A percentile compares a stretch with the other conserved stretches of the same genome.
Evolutionary conservation across 2,797 vertebrate species (phyloP).

Genomic region (Furcifer pardalis): DNA sequence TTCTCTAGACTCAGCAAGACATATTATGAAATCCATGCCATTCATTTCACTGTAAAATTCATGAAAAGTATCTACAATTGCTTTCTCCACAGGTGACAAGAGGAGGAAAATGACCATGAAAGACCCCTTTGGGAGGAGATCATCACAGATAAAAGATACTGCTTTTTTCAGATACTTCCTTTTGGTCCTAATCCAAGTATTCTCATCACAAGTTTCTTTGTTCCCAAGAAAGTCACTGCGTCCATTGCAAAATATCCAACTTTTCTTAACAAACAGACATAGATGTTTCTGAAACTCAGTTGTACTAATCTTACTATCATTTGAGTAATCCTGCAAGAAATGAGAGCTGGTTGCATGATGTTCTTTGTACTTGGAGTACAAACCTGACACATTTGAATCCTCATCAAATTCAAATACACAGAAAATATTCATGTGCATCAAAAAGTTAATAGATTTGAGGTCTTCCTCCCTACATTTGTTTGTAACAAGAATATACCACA

Average conservation of each 20-base stretch:
- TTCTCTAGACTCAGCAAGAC: constrained; percentile 79
- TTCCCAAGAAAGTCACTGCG: constrained; percentile 78
- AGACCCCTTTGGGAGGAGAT: constrained; percentile 78
- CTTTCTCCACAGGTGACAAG: constrained; percentile 79
- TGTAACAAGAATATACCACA: constrained; percentile 83
- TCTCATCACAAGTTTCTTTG: constrained; percentile 80
- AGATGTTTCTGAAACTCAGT: constrained; percentile 69
- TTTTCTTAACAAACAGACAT: constrained; percentile 82
- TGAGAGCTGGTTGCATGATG: constrained; percentile 78
- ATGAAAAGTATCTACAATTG: constrained; percentile 81
- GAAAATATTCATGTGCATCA: constrained; percentile 82
- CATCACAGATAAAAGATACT: constrained; percentile 82
- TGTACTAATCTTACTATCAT: constrained; percentile 62
- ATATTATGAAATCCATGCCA: constrained; percentile 82
- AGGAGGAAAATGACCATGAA: constrained; percentile 84
- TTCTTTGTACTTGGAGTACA: constrained; percentile 78
- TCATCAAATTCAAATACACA: constrained; percentile 88
- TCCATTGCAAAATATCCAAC: constrained; percentile 89
- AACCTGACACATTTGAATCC: constrained; percentile 79
- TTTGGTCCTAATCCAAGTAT: constrained; percentile 82
- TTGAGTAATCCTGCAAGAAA: constrained; percentile 79
- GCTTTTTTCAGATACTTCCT: constrained; percentile 80
- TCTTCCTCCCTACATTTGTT: constrained; percentile 77
- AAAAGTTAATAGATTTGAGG: constrained; percentile 75
- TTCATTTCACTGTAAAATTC: constrained; percentile 86